Evolutionary conservation across 2,888 invertebrate species (phyloP), one percentile per base, ranked within the genome.

Genomic region (Nomada hirtipes): DNA sequence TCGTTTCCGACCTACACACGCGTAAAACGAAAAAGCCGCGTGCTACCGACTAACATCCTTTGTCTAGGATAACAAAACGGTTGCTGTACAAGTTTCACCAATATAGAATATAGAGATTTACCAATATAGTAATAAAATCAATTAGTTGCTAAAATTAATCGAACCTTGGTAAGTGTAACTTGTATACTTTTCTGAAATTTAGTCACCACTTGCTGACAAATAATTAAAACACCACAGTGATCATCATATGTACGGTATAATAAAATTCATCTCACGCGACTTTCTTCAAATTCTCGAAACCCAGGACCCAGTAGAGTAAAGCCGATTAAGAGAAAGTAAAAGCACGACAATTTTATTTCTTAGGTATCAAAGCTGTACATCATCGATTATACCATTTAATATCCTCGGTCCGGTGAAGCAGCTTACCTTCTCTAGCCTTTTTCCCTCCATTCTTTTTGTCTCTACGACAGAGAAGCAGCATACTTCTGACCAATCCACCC

Each of bases 381-480:
- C 78, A 78, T 59, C 72, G 80, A 81, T 81, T 78, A 81, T 73
- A 68, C 59, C 67, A 52, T 63, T 81, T 78, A 82, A 85, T 78
- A 85, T 85, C 79, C 78, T 29, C 55, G 70, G 61, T 75, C 71
- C 76, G 64, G 72, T 69, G 81, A 80, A 80, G 53, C 75, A 73
- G 79, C 69, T 81, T 79, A 74, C 70, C 60, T 36, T 53, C 53
- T n/a, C 42, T 26, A 4, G 13, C 20, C 3, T n/a, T 74, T 20
- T 61, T 73, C 55, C 47, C 11, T 65, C 50, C 23, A 60, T 68
- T 76, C 68, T 0, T 82, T 76, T 76, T 82, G 76, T 82, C 80
- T 68, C 53, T 36, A 13, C 59, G 29, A 53, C 20, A 15, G 64
- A 29, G 10, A n/a, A n/a, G n/a, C 4, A 9, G 53, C 55, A n/a